A percentile compares a stretch with the other conserved stretches of the same genome.
These are phyloP conservation scores for Catocala fraxini DNA, from an alignment of 2,888 invertebrate species.

Conservation along the genomic window DNA sequence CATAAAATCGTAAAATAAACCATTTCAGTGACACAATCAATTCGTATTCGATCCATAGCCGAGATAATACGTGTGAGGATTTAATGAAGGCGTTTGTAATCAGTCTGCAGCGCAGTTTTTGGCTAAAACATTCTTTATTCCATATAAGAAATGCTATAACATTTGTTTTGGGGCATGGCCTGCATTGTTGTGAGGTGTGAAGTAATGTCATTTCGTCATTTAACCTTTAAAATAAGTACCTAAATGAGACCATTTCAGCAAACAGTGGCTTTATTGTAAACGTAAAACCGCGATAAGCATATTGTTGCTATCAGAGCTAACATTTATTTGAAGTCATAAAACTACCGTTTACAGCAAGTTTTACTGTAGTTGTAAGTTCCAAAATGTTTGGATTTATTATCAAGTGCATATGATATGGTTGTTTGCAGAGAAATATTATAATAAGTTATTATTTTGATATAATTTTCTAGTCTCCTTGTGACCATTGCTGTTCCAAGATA, in stretches of 20 bases:
- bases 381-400: too few relatives aligned
- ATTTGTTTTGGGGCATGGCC: slow-evolving; percentile 54
- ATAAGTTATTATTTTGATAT: too few relatives aligned
- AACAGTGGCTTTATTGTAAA: slow-evolving; percentile 35
- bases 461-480: too few relatives aligned
- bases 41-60: slow-evolving; percentile 59
- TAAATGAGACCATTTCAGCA: slow-evolving; percentile 47
- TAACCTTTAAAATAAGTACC: slow-evolving; percentile 34
- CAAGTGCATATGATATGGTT: too few relatives aligned
- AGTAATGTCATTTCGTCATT: slow-evolving; percentile 60
- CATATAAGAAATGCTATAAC: slow-evolving; percentile 55
- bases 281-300: slow-evolving; percentile 33
- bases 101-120: slow-evolving; percentile 56
- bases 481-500: too few relatives aligned
- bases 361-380: too few relatives aligned
- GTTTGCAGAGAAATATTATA: too few relatives aligned
- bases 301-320: slow-evolving; percentile 14
- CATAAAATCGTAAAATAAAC: slow-evolving; percentile 25
- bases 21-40: slow-evolving; percentile 54
- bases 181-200: slow-evolving; percentile 58
- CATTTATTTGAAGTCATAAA: slow-evolving; percentile 17
- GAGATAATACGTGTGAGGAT: slow-evolving; percentile 54
- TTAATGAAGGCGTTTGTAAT: slow-evolving; percentile 65
- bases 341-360: slow-evolving; percentile 27
- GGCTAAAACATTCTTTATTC: slow-evolving; percentile 60